Conservation (phyloP, 2,113 vertebrate species). For the Tapirus terrestris region DNA sequence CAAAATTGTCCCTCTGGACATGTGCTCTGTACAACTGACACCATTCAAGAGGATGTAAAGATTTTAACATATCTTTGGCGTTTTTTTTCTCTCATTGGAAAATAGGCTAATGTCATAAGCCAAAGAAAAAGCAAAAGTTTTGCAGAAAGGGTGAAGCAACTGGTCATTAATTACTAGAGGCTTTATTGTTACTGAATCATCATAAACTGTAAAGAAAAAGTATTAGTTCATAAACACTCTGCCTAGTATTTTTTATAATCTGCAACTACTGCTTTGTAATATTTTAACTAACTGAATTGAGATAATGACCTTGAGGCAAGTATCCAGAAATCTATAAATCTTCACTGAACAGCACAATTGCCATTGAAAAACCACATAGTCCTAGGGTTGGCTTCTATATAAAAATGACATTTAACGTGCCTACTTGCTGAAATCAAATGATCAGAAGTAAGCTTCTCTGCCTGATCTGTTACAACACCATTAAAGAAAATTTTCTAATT, state of each 20-base stretch:
- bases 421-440: background rate
- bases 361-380: background rate
- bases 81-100: background rate
- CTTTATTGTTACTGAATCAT: background rate
- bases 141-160: constrained; percentile 27
- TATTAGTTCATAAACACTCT: background rate
- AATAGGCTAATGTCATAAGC: background rate
- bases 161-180: background rate
- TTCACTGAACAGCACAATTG: background rate
- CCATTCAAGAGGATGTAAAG: constrained; percentile 29
- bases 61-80: constrained; percentile 27
- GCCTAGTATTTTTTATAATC: background rate
- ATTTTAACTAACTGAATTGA: background rate
- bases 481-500: background rate
- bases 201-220: constrained; percentile 14
- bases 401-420: background rate
- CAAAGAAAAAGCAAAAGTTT: background rate
- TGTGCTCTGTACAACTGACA: constrained; percentile 2
- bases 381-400: background rate
- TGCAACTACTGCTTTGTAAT: background rate
- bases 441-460: background rate
- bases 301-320: background rate
- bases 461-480: background rate
- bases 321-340: background rate
- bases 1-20: constrained; percentile 57